Percentiles rank a stretch among this genome's conserved stretches.
These are phyloP conservation scores for Chionodraco myersi DNA, from an alignment of 2,113 vertebrate genomes.

Conservation along the genomic window DNA sequence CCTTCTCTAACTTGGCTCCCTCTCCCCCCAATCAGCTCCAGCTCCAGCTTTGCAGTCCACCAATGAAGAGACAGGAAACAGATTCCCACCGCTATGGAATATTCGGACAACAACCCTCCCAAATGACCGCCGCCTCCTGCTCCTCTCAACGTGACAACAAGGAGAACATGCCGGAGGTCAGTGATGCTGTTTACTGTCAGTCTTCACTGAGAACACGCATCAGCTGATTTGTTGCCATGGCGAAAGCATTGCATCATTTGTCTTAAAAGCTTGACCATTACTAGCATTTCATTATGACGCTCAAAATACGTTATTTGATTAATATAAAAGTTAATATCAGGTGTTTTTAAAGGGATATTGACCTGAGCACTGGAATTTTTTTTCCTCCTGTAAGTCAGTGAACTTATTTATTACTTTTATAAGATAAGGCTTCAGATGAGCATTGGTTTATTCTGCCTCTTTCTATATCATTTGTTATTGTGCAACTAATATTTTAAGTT, in stretches of 20 bases:
- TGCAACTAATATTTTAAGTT: not conserved
- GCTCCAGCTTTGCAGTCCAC: constrained; percentile 88
- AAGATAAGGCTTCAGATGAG: too few relatives aligned
- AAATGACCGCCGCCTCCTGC: not conserved
- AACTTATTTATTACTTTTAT: not conserved
- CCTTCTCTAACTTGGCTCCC: not conserved
- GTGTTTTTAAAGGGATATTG: not conserved
- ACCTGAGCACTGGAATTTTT: not conserved
- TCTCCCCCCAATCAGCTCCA: constrained; percentile 78
- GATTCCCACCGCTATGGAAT: constrained; percentile 82
- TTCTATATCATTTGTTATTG: too few relatives aligned
- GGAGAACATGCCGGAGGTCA: constrained; percentile 89
- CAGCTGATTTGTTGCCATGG: constrained; percentile 16
- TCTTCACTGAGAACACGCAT: too few relatives aligned
- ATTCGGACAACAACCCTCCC: constrained; percentile 76
- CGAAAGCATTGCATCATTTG: constrained; percentile 31
- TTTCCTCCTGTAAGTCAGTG: too few relatives aligned
- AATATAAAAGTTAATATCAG: not conserved
- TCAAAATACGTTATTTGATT: not conserved
- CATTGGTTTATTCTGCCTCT: too few relatives aligned
- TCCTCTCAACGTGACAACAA: constrained; percentile 83
- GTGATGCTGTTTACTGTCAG: not conserved
- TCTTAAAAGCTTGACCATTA: not conserved
- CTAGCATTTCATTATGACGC: not conserved
- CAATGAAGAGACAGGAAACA: constrained; percentile 85